A percentile compares a stretch with the other conserved stretches of the same genome.
phyloP scores from a whole-genome alignment of 2,888 invertebrate genomes.

The Eucriotettix oculatus region DNA sequence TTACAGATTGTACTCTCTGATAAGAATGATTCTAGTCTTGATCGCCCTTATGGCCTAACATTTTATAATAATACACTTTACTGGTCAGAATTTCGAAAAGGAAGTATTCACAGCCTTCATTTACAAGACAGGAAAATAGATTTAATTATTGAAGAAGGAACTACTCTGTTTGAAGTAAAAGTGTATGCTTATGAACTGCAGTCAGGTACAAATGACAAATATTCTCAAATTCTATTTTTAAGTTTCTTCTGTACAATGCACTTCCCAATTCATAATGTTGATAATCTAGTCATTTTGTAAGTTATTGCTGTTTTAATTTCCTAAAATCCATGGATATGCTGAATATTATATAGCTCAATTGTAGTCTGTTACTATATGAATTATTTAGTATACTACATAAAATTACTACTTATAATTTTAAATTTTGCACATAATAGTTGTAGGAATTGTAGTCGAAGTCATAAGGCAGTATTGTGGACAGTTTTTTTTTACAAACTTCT shows the following conservation, averaged over 20 bases:
- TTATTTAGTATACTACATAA: too few species aligned
- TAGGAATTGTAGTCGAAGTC: too few species aligned
- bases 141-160: conserved; percentile 38
- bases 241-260: too few species aligned
- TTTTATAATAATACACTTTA: conserved; percentile 42
- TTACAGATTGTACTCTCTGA: conserved; percentile 28
- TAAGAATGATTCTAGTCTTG: conserved; percentile 24
- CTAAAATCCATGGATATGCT: background rate
- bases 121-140: conserved; percentile 27
- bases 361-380: too few species aligned
- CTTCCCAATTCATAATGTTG: background rate
- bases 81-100: conserved; percentile 55
- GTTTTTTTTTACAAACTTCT: too few species aligned
- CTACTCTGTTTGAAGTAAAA: conserved; percentile 48
- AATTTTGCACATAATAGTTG: too few species aligned
- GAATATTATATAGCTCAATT: too few species aligned
- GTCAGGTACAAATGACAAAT: conserved; percentile 25
- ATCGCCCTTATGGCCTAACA: conserved; percentile 53
- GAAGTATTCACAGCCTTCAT: conserved; percentile 35
- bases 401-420: too few species aligned
- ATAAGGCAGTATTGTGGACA: too few species aligned
- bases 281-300: conserved; percentile 1
- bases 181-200: conserved; percentile 42
- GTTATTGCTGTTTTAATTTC: conserved; percentile 1
- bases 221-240: too few species aligned